phyloP scores from a whole-genome alignment of 92 coral and sea anemone genomes.

The Parazoanthus atlanticus region DNA sequence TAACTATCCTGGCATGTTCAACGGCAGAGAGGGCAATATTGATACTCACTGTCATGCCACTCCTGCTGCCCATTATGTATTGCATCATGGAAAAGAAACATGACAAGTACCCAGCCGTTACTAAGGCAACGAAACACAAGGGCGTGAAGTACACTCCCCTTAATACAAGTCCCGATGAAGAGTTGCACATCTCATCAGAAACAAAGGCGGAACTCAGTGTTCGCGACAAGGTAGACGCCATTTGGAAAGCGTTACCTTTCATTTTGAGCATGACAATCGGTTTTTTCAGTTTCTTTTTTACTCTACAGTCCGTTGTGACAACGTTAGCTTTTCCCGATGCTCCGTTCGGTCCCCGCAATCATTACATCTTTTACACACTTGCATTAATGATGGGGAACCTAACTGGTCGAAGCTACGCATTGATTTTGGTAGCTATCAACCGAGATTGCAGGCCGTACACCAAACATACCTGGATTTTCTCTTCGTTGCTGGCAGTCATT shows the following conservation, averaged over 20 bases:
- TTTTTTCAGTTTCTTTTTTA: conserved; percentile 54
- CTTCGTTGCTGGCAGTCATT: conserved; percentile 54
- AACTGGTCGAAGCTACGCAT: conserved; percentile 61
- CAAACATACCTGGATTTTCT: conserved; percentile 67
- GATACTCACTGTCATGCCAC: conserved; percentile 44
- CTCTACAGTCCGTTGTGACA: conserved; percentile 69
- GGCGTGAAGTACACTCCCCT: conserved; percentile 44
- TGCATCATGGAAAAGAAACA: conserved; percentile 44
- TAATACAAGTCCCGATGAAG: not conserved
- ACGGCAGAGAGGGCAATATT: conserved; percentile 61
- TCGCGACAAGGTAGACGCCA: conserved; percentile 43
- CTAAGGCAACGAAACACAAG: not conserved
- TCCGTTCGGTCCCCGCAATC: conserved; percentile 68
- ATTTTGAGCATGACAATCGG: conserved; percentile 49
- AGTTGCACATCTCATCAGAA: conserved; percentile 2
- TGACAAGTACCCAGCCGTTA: not conserved
- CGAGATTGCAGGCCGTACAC: conserved; percentile 27
- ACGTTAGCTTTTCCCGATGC: conserved; percentile 65
- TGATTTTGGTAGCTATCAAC: conserved; percentile 26
- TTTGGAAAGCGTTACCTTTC: conserved; percentile 34
- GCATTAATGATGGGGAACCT: conserved; percentile 61
- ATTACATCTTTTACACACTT: conserved; percentile 67
- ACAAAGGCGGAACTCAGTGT: not conserved
- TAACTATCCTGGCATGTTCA: conserved; percentile 44
- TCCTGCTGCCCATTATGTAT: conserved; percentile 47